These are phyloP conservation scores for Dinomys branickii DNA, from an alignment of 2,113 vertebrate genomes.

Conservation along the genomic window DNA sequence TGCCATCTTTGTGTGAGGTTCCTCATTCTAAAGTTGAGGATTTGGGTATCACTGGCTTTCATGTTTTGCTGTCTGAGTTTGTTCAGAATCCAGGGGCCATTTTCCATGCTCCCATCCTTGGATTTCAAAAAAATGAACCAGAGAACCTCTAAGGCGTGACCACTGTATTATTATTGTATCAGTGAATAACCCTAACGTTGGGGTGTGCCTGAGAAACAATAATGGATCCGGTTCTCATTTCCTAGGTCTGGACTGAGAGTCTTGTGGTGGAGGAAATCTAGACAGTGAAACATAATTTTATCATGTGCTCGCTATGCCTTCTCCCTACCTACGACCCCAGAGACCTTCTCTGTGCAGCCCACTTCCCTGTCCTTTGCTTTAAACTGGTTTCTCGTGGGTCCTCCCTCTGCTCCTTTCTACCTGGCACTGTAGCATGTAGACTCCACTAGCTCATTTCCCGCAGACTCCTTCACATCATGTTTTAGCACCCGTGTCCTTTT, in stretches of 20 bases:
- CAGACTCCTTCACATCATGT: neutral
- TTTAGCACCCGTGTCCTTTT: neutral
- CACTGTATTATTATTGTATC: neutral
- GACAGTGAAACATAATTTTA: neutral
- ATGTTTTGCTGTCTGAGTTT: neutral
- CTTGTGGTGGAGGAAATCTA: neutral
- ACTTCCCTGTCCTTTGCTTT: neutral
- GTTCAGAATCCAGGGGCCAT: neutral
- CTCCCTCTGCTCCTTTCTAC: neutral
- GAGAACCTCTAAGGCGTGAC: neutral
- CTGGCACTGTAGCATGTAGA: fast-evolving
- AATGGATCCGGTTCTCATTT: neutral
- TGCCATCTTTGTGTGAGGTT: neutral
- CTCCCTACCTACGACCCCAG: neutral
- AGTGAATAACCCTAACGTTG: neutral
- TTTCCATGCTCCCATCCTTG: neutral
- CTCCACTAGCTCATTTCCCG: too few relatives aligned
- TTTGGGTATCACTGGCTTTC: neutral
- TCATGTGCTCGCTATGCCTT: neutral
- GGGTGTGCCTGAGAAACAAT: neutral
- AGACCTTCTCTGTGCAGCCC: too few relatives aligned
- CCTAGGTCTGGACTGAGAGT: neutral
- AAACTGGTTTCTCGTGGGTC: neutral
- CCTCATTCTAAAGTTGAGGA: neutral
- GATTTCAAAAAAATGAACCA: neutral